Base-by-base conservation (phyloP, 2,888 invertebrate species). In the Plutella xylostella region DNA sequence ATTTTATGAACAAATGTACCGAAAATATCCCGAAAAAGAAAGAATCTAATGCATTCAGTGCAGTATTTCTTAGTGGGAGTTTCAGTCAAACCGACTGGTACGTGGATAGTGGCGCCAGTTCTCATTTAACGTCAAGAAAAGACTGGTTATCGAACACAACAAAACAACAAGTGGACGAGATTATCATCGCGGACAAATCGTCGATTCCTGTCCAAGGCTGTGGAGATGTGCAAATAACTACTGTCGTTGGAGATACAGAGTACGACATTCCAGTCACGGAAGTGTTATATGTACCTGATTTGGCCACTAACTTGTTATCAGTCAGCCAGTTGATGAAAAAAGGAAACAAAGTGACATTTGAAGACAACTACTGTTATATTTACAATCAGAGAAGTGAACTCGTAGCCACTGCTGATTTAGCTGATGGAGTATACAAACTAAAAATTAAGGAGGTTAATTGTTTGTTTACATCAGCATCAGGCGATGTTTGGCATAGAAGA, bases 21-120 rank as follows among this genome's bases (percentile, higher is more conserved):
- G n/a, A n/a, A n/a, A n/a, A n/a, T n/a, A n/a, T n/a, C n/a, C n/a
- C n/a, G n/a, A n/a, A n/a, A n/a, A n/a, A n/a, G n/a, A 9, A 34
- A 15, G 9, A 14, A 42, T 28, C 50, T 17, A 52, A 48, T 45
- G 49, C 47, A 11, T 51, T 51, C 37, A 46, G 28, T 41, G 51
- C 48, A 0, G 51, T 51, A 4, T 54, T 54, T 19, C 31, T 54
- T 5, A 52, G 9, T 42, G 46, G 50, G 2, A 31, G 22, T 3
- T 55, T 45, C 11, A 38, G 12, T 6, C 50, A 43, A 39, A 25
- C n/a, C 11, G 28, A 28, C 28, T 44, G 44, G 44, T 44, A 20
- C 39, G 14, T 44, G 4, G 44, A 44, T 30, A 38, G 14, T 2
- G 33, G 33, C 33, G 33, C 33, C 3, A 33, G 33, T 15, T 7